phyloP scores from a whole-genome alignment of 2,797 vertebrate genomes.

The Galaxias olidus region DNA sequence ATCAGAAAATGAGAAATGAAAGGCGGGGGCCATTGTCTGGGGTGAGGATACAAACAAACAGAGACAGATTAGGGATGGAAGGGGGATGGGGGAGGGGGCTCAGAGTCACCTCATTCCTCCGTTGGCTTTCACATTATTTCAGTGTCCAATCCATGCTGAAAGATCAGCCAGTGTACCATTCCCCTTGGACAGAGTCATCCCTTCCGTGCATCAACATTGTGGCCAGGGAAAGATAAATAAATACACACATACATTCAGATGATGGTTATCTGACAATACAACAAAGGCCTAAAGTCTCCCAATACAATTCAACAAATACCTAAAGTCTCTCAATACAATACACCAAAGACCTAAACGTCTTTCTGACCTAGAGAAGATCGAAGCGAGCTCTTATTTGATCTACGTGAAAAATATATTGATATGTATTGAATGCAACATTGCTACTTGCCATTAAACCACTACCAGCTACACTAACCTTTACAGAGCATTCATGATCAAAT shows the following conservation, averaged over 20 bases:
- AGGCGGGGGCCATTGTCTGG: slow-evolving; percentile 20
- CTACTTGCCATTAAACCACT: too few relatives aligned
- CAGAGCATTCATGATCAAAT: too few relatives aligned
- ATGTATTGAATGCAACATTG: too few relatives aligned
- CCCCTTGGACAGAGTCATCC: slow-evolving; percentile 43
- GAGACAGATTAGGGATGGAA: slow-evolving; percentile 45
- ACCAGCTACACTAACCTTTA: too few relatives aligned
- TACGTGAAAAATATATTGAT: neutral
- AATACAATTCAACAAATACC: neutral
- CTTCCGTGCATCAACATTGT: slow-evolving; percentile 46
- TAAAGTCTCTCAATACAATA: neutral
- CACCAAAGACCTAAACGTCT: neutral
- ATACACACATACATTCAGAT: slow-evolving; percentile 5
- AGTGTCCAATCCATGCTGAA: slow-evolving; percentile 42
- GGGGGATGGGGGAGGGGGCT: neutral
- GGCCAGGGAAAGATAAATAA: slow-evolving; percentile 5
- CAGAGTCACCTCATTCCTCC: slow-evolving; percentile 55
- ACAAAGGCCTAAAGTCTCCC: neutral
- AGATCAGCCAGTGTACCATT: slow-evolving; percentile 39
- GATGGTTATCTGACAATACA: too few relatives aligned
- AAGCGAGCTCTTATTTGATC: neutral
- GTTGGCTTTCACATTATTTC: slow-evolving; percentile 52
- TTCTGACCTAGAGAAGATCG: neutral
- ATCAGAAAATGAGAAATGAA: slow-evolving; percentile 11
- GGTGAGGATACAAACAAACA: slow-evolving; percentile 37